Evolutionary conservation across 35 echinoderm and acorn worm genomes (phyloP).

Genomic region (Ptychodera flava): DNA sequence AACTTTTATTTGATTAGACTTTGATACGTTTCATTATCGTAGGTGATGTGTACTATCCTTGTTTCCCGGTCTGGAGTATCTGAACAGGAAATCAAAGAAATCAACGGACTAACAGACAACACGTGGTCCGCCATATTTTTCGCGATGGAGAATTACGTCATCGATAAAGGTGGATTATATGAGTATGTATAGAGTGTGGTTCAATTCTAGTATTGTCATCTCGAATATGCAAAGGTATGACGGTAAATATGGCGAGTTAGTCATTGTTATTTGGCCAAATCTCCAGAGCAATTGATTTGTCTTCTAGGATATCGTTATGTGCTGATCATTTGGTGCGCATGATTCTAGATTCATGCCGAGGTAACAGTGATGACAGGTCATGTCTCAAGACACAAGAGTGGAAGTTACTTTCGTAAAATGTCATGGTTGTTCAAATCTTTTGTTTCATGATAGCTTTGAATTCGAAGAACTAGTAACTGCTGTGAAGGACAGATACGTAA

Average conservation of each 20-base stretch:
- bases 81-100: constrained; percentile 51
- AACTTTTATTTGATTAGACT: too few relatives aligned
- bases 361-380: too few relatives aligned
- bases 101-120: constrained; percentile 29
- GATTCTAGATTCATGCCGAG: too few relatives aligned
- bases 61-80: constrained; percentile 43
- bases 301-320: not conserved
- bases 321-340: not conserved
- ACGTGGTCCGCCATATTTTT: constrained; percentile 51
- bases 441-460: too few relatives aligned
- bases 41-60: constrained; percentile 66
- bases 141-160: constrained; percentile 44
- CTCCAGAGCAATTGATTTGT: not conserved
- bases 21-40: not conserved
- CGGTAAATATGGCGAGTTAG: not conserved
- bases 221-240: not conserved
- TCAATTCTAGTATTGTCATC: not conserved
- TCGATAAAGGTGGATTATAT: constrained; percentile 53
- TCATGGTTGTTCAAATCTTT: too few relatives aligned
- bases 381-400: too few relatives aligned
- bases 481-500: not conserved
- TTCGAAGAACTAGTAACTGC: not conserved
- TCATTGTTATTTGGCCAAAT: not conserved
- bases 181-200: constrained; percentile 17
- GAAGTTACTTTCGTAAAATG: too few relatives aligned